These are phyloP conservation scores for Xenotilapia longispinis DNA, from an alignment of 2,113 vertebrate genomes.

Conservation along the genomic window DNA sequence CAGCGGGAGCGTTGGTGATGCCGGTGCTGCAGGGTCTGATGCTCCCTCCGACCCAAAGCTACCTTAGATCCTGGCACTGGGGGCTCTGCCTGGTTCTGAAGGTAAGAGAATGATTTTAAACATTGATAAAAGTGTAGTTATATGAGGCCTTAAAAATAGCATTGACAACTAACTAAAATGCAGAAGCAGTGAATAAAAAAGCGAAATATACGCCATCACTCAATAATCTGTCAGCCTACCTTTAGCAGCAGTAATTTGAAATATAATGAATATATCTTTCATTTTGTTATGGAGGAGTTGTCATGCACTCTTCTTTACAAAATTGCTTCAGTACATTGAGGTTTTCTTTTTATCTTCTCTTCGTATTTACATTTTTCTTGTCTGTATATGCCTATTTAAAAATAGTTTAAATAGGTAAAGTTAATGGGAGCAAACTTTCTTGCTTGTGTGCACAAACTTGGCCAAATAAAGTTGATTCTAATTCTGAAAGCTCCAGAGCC, in stretches of 20 bases:
- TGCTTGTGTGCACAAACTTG: neutral
- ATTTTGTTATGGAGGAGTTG: neutral
- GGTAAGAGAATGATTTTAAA: neutral
- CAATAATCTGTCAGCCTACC: neutral
- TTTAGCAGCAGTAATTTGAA: neutral
- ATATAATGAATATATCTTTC: neutral
- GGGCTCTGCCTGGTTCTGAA: conserved; percentile 78
- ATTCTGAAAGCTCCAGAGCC: neutral
- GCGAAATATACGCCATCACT: neutral
- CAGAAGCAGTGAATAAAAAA: neutral
- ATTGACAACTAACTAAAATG: neutral
- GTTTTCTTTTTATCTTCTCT: neutral
- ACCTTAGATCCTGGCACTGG: conserved; percentile 83
- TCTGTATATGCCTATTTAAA: neutral
- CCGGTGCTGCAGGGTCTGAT: conserved; percentile 92
- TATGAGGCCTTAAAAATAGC: neutral
- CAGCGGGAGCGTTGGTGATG: conserved; percentile 95
- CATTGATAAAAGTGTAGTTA: neutral
- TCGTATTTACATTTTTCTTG: neutral
- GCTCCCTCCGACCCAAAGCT: conserved; percentile 87
- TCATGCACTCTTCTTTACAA: neutral
- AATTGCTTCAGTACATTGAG: neutral
- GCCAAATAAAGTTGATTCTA: neutral
- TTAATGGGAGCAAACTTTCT: neutral
- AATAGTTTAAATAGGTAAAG: neutral